These are phyloP conservation scores for Lycocerus yunnanus DNA, from an alignment of 2,888 invertebrate species.

Conservation along the genomic window DNA sequence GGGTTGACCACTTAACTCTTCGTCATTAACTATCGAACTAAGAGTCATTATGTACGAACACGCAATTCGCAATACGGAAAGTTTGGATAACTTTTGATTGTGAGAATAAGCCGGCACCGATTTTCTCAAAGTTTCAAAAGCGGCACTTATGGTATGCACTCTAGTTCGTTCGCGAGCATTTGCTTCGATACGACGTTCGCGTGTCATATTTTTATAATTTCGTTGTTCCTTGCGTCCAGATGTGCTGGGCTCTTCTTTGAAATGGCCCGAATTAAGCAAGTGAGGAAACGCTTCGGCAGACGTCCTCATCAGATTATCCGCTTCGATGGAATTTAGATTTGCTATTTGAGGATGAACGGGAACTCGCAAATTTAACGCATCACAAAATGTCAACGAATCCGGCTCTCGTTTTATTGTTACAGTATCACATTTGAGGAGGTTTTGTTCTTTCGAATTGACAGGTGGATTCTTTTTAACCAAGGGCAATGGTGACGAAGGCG, in stretches of 20 bases:
- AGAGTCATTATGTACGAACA: conserved; percentile 91
- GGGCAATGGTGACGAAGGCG: conserved; percentile 37
- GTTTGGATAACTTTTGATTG: conserved; percentile 90
- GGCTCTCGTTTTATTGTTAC: conserved; percentile 15
- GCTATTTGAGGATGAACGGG: conserved; percentile 46
- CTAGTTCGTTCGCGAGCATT: conserved; percentile 91
- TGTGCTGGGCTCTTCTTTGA: conserved; percentile 3
- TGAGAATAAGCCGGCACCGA: conserved; percentile 91
- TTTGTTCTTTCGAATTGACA: conserved; percentile 2
- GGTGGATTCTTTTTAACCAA: conserved; percentile 30
- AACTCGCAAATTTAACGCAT: conserved; percentile 47
- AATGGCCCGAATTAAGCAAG: conserved; percentile 5
- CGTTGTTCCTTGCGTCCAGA: conserved; percentile 66
- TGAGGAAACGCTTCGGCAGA: conserved; percentile 48
- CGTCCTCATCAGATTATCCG: conserved; percentile 45
- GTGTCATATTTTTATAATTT: conserved; percentile 95
- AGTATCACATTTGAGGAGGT: conserved; percentile 18
- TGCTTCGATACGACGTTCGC: conserved; percentile 90
- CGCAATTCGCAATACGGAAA: conserved; percentile 90
- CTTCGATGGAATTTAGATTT: conserved; percentile 41
- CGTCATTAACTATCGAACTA: conserved; percentile 72
- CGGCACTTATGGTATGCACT: conserved; percentile 94
- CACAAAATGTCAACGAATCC: conserved; percentile 34
- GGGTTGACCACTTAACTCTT: conserved; percentile 58
- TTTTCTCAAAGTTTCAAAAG: conserved; percentile 85